Evolutionary conservation across 1,140 invertebrate species (phyloP), one percentile per base, ranked within the genome.

Genomic region (Brachionus rubens): DNA sequence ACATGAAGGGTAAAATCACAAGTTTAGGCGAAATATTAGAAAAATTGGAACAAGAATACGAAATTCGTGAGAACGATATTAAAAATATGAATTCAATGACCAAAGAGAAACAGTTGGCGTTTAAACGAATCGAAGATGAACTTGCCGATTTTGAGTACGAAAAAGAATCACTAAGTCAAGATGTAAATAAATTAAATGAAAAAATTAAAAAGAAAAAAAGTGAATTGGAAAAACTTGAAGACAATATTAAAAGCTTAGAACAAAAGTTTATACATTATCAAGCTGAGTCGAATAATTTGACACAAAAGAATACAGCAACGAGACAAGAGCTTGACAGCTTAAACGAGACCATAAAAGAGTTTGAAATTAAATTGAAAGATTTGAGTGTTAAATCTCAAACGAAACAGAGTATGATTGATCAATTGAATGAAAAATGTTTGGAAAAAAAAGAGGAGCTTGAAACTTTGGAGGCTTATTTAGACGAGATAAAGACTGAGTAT

Each of bases 401-500:
- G 19, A 65, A 65, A 43, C 59, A 65, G 24, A 43, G 21, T 14
- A 14, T 65, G 10, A 43, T 65, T 26, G 59, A 65, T 43, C 59
- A 65, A 26, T 26, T 65, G 10, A 65, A 43, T 28, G 36, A 65
- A 43, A 65, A 65, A 28, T 65, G 59, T 24, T 65, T 65, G 21
- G 40, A 65, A 14, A 65, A 65, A 65, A 65, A 65, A 65, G 59
- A 65, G 10, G 59, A 65, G 43, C 24, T 65, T 10, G 59, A 65
- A 24, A 21, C 33, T n/a, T 21, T 65, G 10, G 59, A 65, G 43
- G 24, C 6, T 43, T 65, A 65, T 28, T 41, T 65, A 21, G 59
- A 65, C 21, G 59, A 65, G n/a, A 9, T 65, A 10, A 65, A 26
- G 43, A 65, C 10, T 24, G 59, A 65, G 26, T 65, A 43, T 43